A percentile compares a stretch with the other conserved stretches of the same genome.
phyloP scores from a whole-genome alignment of 2,797 vertebrate genomes.

The Enteromius thamalakanensis region DNA sequence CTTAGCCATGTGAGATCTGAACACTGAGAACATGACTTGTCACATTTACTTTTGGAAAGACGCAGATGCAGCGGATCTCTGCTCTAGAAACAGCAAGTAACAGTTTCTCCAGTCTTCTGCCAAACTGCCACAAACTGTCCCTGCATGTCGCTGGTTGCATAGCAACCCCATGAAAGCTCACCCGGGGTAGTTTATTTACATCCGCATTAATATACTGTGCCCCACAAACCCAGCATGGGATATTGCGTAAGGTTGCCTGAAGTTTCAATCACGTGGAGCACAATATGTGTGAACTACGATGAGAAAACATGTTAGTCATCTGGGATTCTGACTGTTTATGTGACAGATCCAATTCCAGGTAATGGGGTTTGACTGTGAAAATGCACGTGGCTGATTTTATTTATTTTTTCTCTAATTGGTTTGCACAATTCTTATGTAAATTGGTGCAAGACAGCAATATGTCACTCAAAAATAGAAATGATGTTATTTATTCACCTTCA shows the following conservation, averaged over 20 bases:
- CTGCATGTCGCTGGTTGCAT: constrained; percentile 67
- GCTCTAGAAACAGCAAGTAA: constrained; percentile 41
- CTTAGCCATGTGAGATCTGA: constrained; percentile 40
- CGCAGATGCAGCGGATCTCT: constrained; percentile 48
- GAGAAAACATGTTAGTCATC: not conserved
- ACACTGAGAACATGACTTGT: constrained; percentile 31
- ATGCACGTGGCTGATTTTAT: not conserved
- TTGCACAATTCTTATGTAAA: not conserved
- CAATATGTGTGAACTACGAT: not conserved
- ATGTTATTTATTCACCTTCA: constrained; percentile 4
- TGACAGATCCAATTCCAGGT: not conserved
- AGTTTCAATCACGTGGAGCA: not conserved
- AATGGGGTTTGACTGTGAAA: not conserved
- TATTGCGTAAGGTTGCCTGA: not conserved
- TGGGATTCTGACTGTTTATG: not conserved
- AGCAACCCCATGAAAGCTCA: constrained; percentile 67
- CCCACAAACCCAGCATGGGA: constrained; percentile 32
- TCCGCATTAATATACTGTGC: constrained; percentile 54
- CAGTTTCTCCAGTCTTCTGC: constrained; percentile 49
- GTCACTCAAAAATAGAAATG: not conserved
- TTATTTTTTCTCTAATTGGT: not conserved
- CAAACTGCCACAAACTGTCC: constrained; percentile 55
- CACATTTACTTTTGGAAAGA: constrained; percentile 37
- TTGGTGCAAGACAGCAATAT: not conserved
- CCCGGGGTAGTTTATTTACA: constrained; percentile 59